Conservation (phyloP, 2,797 vertebrate species). For the Odontamblyopus lacepedii region DNA sequence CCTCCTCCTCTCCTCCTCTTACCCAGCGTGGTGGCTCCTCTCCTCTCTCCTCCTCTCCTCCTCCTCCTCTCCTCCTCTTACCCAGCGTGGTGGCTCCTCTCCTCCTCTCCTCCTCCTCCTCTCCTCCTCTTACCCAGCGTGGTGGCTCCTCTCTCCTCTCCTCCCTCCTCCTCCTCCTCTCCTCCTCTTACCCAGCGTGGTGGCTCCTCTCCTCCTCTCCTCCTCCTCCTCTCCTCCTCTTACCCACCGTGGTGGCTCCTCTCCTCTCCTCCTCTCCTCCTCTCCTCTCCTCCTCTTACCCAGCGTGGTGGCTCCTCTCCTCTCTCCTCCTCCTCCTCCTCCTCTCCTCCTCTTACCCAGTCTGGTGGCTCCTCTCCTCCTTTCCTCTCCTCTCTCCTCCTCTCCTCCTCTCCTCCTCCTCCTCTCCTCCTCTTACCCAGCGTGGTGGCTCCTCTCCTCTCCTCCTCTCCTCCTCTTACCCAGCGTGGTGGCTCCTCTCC, state of each 20-base stretch:
- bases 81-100: background rate
- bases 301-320: conserved; percentile 46
- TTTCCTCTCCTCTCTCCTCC: too few species aligned
- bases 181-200: background rate
- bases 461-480: conserved; percentile 33
- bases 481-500: conserved; percentile 46
- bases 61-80: background rate
- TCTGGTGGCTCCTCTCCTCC: background rate
- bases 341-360: background rate
- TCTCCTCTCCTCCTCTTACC: conserved; percentile 33
- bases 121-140: too few species aligned
- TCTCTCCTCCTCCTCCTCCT: background rate
- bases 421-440: too few species aligned
- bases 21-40: conserved; percentile 80
- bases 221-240: background rate
- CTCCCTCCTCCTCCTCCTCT: too few species aligned
- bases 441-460: too few species aligned
- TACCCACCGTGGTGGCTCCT: conserved; percentile 58
- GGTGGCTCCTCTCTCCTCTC: too few species aligned
- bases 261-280: background rate
- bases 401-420: too few species aligned
- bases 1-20: background rate
- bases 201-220: background rate
- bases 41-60: conserved; percentile 26
- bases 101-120: background rate